Percentiles rank a stretch among this genome's conserved stretches.
Evolutionary conservation across 2,797 vertebrate species (phyloP).

Genomic region (Schizopygopsis pylzovi): DNA sequence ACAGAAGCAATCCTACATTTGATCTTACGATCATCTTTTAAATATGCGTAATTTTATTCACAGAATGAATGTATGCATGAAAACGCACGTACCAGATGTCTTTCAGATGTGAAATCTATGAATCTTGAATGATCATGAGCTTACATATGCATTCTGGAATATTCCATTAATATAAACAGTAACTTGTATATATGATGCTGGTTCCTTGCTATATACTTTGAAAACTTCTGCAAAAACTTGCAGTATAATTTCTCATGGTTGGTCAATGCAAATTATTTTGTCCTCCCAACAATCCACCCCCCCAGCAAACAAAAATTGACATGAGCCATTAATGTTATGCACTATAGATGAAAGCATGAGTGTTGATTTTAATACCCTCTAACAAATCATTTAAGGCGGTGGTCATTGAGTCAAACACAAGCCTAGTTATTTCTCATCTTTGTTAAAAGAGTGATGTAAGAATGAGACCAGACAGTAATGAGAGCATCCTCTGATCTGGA

Average conservation of each 20-base stretch:
- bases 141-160: not conserved
- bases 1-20: too few species aligned
- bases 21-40: too few species aligned
- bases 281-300: not conserved
- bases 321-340: conserved; percentile 1
- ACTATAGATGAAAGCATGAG: not conserved
- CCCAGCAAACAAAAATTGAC: not conserved
- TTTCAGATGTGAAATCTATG: too few species aligned
- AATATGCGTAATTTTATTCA: too few species aligned
- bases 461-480: conserved; percentile 44
- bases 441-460: conserved; percentile 54
- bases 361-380: conserved; percentile 27
- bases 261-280: not conserved
- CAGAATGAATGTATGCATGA: too few species aligned
- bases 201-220: not conserved
- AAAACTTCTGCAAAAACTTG: not conserved
- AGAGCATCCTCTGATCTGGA: conserved; percentile 35
- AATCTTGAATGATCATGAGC: not conserved
- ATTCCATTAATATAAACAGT: not conserved
- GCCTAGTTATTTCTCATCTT: conserved; percentile 53
- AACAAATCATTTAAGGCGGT: conserved; percentile 34
- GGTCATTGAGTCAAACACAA: conserved; percentile 58
- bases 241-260: not conserved
- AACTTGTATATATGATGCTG: not conserved
- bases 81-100: too few species aligned